phyloP scores from a whole-genome alignment of 1,140 invertebrate species.

The Diabrotica undecimpunctata region DNA sequence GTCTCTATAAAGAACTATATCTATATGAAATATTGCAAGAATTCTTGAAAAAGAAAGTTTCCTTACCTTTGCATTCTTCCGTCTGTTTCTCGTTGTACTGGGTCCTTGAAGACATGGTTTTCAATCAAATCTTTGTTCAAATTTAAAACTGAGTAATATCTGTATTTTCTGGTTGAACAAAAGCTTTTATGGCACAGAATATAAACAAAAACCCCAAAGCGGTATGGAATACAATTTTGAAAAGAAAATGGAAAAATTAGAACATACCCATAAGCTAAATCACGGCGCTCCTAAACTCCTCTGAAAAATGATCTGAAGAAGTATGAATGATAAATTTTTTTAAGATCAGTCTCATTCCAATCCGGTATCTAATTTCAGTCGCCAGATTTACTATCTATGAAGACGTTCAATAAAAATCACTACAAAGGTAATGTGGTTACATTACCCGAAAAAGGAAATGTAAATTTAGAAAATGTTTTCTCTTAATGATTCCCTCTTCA shows the following conservation, averaged over 20 bases:
- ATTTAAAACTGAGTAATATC: not conserved
- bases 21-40: no score
- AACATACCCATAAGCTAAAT: not conserved
- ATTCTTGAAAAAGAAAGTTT: no score
- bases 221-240: no score
- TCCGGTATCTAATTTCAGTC: conserved; percentile 45
- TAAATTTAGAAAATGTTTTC: not conserved
- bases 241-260: not conserved
- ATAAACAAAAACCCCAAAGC: not conserved
- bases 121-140: conserved; percentile 13
- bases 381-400: conserved; percentile 40
- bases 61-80: conserved; percentile 31
- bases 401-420: conserved; percentile 1
- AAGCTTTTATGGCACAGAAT: not conserved
- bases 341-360: conserved; percentile 46
- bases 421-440: conserved; percentile 11
- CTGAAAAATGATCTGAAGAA: conserved; percentile 46
- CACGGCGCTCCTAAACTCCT: conserved; percentile 18
- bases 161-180: no score
- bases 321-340: conserved; percentile 46
- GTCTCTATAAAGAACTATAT: no score
- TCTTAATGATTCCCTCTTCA: not conserved
- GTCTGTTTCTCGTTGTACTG: conserved; percentile 20
- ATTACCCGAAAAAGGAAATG: conserved; percentile 6
- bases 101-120: conserved; percentile 27